phyloP scores from a whole-genome alignment of 2,113 vertebrate species.

The Tauraco erythrolophus region DNA sequence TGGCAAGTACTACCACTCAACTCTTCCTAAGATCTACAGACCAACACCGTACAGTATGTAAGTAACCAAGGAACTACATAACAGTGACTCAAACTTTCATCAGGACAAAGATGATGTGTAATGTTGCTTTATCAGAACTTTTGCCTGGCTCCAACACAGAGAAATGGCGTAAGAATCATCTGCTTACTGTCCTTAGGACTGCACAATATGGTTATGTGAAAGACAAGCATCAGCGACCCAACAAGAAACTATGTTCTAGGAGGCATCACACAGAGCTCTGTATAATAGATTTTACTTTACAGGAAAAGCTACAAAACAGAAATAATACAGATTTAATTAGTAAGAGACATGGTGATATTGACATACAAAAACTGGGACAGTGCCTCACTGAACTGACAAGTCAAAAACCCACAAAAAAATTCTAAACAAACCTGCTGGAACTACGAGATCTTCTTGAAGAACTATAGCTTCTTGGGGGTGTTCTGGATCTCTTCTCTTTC shows the following conservation, averaged over 20 bases:
- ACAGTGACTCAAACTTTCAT: not conserved
- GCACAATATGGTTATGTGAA: not conserved
- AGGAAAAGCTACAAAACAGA: not conserved
- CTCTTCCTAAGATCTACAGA: not conserved
- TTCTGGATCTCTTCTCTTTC: constrained; percentile 84
- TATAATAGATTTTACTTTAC: not conserved
- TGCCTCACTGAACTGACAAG: not conserved
- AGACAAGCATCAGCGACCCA: not conserved
- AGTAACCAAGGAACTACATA: not conserved
- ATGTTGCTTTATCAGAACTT: not conserved
- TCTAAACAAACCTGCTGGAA: constrained; percentile 83
- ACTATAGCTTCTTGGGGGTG: constrained; percentile 81
- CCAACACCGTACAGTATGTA: not conserved
- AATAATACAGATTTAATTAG: not conserved
- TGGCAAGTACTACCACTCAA: not conserved
- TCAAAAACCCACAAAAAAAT: not conserved
- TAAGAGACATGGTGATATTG: not conserved
- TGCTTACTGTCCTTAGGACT: not conserved
- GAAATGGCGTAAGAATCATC: not conserved
- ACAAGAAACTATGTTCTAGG: not conserved
- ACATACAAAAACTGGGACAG: not conserved
- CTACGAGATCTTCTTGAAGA: constrained; percentile 82
- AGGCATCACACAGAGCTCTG: not conserved
- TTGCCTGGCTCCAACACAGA: not conserved
- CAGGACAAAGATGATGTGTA: not conserved